Base-by-base conservation (phyloP, 2,113 vertebrate species). In the Rhagologus leucostigma region DNA sequence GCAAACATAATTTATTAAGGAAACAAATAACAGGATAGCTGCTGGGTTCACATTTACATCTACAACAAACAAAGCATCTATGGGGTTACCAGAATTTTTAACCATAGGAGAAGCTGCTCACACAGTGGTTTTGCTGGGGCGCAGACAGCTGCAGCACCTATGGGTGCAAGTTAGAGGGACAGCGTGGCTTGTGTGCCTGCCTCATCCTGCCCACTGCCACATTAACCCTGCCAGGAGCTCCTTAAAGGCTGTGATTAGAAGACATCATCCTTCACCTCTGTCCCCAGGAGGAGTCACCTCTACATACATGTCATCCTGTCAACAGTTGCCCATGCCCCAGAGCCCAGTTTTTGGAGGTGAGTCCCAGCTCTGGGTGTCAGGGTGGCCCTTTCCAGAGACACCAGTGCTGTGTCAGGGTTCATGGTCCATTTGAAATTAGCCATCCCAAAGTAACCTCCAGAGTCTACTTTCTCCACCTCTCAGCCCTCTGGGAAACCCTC, bases 101-200 rank as follows among this genome's bases (percentile, higher is more conserved):
- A 41, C 39, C 20, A 29, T 2, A 64, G 35, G 46, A 44, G 37
- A 92, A 71, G 19, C n/a, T 42, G 33, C 46, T 46, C 47, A 30
- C 39, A 39, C 0, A 1, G 65, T 0, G 0, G 21, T 32, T 87
- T 77, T 1, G 1, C 41, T 49, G 71, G 32, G n/a, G 16, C 30
- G 22, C 39, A 46, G 39, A 27, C 0, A 3, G 13, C 53, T 71
- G 44, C 62, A 86, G 49, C 49, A 74, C 30, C 53, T 19, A 12
- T 12, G 41, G 35, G 27, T 69, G 9, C 49, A 80, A 86, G 14
- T 57, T 22, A 62, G 13, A 89, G 39, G 55, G 20, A 65, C 60
- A 90, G 37, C 2, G 27, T 14, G 49, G 27, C 21, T 95, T 4
- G 0, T 21, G 22, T 24, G 18, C 32, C 60, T 5, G 3, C 76